phyloP scores from a whole-genome alignment of 2,888 invertebrate species.

The Polyommatus iphigenia region DNA sequence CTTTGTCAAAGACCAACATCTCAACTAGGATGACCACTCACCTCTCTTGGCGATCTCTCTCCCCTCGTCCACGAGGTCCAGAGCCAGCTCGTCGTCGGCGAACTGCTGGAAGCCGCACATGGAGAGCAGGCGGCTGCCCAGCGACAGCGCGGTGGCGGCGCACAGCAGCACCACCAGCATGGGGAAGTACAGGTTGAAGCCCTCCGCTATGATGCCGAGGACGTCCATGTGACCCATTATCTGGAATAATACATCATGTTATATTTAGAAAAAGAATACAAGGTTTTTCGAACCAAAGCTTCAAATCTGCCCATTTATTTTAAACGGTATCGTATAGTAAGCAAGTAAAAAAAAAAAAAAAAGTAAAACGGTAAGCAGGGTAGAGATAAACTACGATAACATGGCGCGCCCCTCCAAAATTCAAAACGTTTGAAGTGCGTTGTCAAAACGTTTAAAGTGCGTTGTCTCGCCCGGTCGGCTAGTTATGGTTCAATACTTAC shows the following conservation, averaged over 20 bases:
- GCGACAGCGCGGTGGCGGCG: constrained; percentile 94
- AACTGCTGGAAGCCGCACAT: constrained; percentile 98
- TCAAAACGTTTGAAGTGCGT: too few species aligned
- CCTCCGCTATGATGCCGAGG: constrained; percentile 96
- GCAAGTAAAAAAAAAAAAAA: too few species aligned
- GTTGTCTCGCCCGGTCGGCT: too few species aligned
- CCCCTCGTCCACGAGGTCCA: constrained; percentile 96
- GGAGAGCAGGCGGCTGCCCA: constrained; percentile 94
- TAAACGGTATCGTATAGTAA: too few species aligned
- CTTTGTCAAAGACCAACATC: neutral
- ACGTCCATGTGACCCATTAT: constrained; percentile 99
- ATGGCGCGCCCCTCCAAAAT: too few species aligned
- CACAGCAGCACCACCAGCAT: constrained; percentile 96
- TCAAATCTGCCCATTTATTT: too few species aligned
- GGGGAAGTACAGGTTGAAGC: constrained; percentile 99
- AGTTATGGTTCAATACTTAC: too few species aligned
- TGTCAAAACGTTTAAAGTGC: too few species aligned
- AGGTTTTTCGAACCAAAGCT: neutral
- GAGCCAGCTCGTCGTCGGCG: constrained; percentile 95
- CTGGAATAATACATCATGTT: constrained; percentile 60
- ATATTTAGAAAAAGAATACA: too few species aligned
- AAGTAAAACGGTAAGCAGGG: too few species aligned
- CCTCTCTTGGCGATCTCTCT: constrained; percentile 94
- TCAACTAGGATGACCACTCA: constrained; percentile 50
- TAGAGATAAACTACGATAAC: too few species aligned